Base-by-base conservation (phyloP, 2,888 invertebrate species). In the Sylvicola fuscatus region DNA sequence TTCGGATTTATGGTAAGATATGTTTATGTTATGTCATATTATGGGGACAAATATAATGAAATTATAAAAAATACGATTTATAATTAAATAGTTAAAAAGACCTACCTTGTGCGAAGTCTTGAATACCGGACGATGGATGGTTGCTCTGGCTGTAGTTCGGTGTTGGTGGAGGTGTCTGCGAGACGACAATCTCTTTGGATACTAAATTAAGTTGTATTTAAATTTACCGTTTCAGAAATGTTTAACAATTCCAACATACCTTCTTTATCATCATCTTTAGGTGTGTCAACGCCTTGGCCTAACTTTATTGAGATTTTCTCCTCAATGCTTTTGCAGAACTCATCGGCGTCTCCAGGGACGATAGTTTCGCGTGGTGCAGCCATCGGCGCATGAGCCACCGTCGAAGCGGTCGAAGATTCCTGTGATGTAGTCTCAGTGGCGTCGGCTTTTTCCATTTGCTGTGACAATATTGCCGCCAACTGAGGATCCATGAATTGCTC, bases 81-180 rank as follows among this genome's bases (percentile, higher is more conserved):
- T n/a, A n/a, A n/a, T n/a, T 21, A 21, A 6, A 21, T 21, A 21
- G 21, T 21, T 29, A 29, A 13, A 29, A 8, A n/a, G 11, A 7
- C 29, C 14, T 13, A 29, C 29, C 29, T 13, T 29, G 29, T 29
- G 14, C n/a, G 29, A 7, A 38, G 34, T 39, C 37, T 16, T 36
- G 35, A 16, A 21, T 33, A 35, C 29, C 6, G n/a, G n/a, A 8
- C 14, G 6, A 8, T 29, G 29, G 29, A 4, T 29, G n/a, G 6
- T 6, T 29, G n/a, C 11, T 29, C 35, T 38, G 37, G 16, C 33
- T 15, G 14, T 57, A 56, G 40, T 50, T 54, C 32, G 58, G 58
- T 40, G 58, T 58, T 39, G 58, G 58, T 39, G 58, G 58, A 38
- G 58, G 58, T 40, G 58, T 58, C 44, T 54, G 54, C 33, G 56